Evolutionary conservation across 2,113 vertebrate species (phyloP), one percentile per base, ranked within the genome.

Genomic region (Todiramphus saurophagus): DNA sequence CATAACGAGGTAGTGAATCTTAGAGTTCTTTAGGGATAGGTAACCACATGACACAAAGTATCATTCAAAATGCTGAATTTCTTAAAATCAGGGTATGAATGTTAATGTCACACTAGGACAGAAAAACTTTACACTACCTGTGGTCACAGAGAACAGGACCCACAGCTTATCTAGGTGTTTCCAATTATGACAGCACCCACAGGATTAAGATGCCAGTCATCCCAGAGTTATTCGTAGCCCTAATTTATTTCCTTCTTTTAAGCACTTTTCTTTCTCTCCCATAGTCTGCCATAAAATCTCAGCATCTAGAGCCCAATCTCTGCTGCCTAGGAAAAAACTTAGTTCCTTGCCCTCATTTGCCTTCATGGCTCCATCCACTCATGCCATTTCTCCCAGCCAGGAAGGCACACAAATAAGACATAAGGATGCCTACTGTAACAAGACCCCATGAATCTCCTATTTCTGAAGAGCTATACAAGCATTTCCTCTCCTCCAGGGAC

Each of bases 401-500:
- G 37, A 89, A 80, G 81, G 44, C 62, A 90, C 30, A 66, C 43
- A 90, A 90, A 95, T 92, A 64, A 91, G 67, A 95, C 69, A 55
- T 70, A 77, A 84, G 59, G 66, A 73, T 94, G 28, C 10, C 48
- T 67, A 16, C 41, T 75, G 59, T 83, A 94, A 96, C 15, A 85
- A 93, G 79, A 90, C 63, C 19, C 56, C 79, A 85, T 74, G 94
- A 95, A 87, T 94, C 69, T 93, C 68, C 35, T 85, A 27, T 37
- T 41, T 62, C 79, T 89, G 56, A 92, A 89, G 89, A 94, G 64
- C 50, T 93, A 92, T 93, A 83, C 48, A 94, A 28, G 30, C 89
- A 72, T 93, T 96, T 97, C 63, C 37, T 31, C 84, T 93, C 67
- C 95, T 96, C 84, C n/a, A 48, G 89, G 67, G 85, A 91, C 59